Evolutionary conservation across 2,888 invertebrate genomes (phyloP).

Genomic region (Drosophila paramelanica): DNA sequence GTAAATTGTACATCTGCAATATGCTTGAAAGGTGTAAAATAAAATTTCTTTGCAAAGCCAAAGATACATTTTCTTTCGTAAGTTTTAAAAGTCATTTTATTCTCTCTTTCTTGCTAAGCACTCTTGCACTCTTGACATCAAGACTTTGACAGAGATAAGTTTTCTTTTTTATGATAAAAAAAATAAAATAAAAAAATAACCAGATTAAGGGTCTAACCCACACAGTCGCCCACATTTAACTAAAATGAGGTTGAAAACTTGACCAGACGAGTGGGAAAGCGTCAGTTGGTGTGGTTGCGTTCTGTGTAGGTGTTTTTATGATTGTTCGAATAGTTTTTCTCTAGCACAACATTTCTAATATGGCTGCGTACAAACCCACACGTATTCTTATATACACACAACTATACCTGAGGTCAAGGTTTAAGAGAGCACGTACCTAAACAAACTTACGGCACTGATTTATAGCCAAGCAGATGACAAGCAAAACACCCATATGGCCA

Average conservation of each 20-base stretch:
- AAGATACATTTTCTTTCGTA: not conserved
- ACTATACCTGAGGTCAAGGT: constrained; percentile 47
- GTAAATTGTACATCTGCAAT: no score
- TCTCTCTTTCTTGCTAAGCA: not conserved
- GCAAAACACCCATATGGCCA: constrained; percentile 48
- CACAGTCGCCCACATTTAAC: not conserved
- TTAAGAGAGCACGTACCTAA: constrained; percentile 41
- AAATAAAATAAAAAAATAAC: constrained; percentile 2
- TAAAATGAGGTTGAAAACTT: not conserved
- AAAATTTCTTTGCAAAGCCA: not conserved
- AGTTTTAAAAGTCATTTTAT: not conserved
- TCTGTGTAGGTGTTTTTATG: constrained; percentile 1
- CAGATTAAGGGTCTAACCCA: not conserved
- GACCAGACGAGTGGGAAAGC: not conserved
- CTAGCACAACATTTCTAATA: not conserved
- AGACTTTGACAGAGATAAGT: not conserved
- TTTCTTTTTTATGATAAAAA: not conserved
- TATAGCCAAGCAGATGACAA: constrained; percentile 28
- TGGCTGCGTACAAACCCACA: not conserved
- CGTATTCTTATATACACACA: constrained; percentile 1
- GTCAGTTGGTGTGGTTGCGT: not conserved
- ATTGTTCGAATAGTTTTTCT: not conserved
- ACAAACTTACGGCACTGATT: constrained; percentile 38
- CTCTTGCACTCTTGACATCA: not conserved
- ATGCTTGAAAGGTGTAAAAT: no score